Evolutionary conservation across 2,888 invertebrate species (phyloP).

Genomic region (Desoria tigrina): DNA sequence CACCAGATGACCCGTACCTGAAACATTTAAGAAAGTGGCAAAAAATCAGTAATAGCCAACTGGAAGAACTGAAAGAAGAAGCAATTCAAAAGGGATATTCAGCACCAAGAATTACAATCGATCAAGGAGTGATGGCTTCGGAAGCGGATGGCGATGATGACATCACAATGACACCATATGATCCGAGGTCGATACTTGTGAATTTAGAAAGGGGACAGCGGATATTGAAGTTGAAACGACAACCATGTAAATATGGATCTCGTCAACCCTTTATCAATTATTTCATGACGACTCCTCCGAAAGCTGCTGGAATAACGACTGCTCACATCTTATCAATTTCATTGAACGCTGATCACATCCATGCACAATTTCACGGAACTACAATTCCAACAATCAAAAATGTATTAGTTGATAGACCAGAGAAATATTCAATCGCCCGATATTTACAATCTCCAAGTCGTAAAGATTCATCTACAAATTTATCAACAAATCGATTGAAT

Average conservation of each 20-base stretch:
- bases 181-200: background rate
- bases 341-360: background rate
- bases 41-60: background rate
- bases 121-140: background rate
- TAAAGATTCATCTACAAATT: too few relatives aligned
- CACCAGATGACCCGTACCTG: background rate
- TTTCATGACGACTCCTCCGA: background rate
- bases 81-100: background rate
- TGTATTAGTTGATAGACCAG: background rate
- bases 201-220: background rate
- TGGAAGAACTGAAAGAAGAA: background rate
- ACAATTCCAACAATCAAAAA: background rate
- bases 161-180: background rate
- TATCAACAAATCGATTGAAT: too few relatives aligned
- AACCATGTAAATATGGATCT: background rate
- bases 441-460: too few relatives aligned
- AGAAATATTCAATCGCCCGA: background rate
- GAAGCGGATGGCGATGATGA: background rate
- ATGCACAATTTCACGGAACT: background rate
- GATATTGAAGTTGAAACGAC: background rate
- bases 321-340: background rate
- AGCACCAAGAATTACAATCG: background rate
- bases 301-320: background rate
- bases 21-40: background rate
- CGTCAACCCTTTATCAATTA: background rate